These are phyloP conservation scores for Orchesellides sinensis DNA, from an alignment of 2,888 invertebrate genomes.

Conservation along the genomic window DNA sequence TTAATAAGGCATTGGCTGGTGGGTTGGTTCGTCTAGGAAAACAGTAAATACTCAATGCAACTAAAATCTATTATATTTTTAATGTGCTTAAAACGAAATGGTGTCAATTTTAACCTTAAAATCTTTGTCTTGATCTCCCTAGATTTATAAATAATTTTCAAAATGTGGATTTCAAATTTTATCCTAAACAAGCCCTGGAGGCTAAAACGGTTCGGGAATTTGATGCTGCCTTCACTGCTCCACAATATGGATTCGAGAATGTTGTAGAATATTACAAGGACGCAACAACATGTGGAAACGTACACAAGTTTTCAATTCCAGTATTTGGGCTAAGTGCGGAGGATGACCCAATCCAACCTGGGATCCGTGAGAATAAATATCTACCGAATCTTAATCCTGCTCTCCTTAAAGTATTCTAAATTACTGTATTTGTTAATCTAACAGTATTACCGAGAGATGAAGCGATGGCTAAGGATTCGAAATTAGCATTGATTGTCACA, in stretches of 20 bases:
- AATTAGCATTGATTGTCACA: conserved; percentile 85
- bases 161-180: conserved; percentile 22
- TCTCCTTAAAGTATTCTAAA: too few relatives aligned
- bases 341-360: conserved; percentile 94
- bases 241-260: conserved; percentile 88
- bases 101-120: too few relatives aligned
- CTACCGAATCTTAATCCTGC: too few relatives aligned
- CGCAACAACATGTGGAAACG: conserved; percentile 85
- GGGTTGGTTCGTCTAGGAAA: conserved; percentile 49
- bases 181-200: conserved; percentile 38
- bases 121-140: background rate
- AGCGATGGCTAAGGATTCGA: conserved; percentile 81
- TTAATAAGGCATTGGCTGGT: conserved; percentile 52
- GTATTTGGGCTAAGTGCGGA: conserved; percentile 89
- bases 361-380: conserved; percentile 80
- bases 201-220: conserved; percentile 85
- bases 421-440: too few relatives aligned
- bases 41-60: conserved; percentile 36
- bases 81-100: too few relatives aligned
- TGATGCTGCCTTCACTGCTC: conserved; percentile 88
- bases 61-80: background rate
- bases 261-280: conserved; percentile 88
- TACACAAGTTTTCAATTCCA: conserved; percentile 85
- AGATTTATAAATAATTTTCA: conserved; percentile 49
- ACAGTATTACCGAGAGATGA: conserved; percentile 80